A percentile compares a stretch with the other conserved stretches of the same genome.
phyloP scores from a whole-genome alignment of 2,888 invertebrate genomes.

The Synanthedon andrenaeformis region DNA sequence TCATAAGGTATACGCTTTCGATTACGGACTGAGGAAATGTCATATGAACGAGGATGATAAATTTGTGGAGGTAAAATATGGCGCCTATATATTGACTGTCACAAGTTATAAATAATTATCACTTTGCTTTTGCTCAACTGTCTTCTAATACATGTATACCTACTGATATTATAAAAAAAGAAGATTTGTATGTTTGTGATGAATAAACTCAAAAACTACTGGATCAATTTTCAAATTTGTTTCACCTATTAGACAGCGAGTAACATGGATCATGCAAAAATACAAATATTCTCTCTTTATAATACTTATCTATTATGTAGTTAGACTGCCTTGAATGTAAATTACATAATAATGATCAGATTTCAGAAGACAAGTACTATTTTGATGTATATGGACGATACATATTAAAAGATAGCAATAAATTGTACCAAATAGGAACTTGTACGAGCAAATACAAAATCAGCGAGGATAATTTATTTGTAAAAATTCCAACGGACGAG shows the following conservation, averaged over 20 bases:
- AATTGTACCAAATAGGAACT: constrained; percentile 32
- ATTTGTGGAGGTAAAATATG: constrained; percentile 8
- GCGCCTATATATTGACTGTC: neutral
- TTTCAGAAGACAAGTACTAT: constrained; percentile 21
- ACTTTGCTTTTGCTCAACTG: no score
- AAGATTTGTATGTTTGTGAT: no score
- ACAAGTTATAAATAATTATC: no score
- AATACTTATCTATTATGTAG: no score
- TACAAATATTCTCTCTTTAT: no score
- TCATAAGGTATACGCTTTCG: constrained; percentile 39
- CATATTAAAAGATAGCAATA: constrained; percentile 20
- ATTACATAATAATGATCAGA: constrained; percentile 10
- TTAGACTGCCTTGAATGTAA: no score
- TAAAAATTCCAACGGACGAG: constrained; percentile 29
- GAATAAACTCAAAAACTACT: no score
- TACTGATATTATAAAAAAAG: no score
- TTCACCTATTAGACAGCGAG: no score
- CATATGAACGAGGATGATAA: constrained; percentile 34
- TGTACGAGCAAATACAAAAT: constrained; percentile 39
- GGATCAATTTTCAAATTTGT: no score
- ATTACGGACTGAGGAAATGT: constrained; percentile 24
- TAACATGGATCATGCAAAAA: no score
- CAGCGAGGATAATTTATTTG: constrained; percentile 19
- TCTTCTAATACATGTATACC: no score
- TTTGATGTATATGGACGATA: constrained; percentile 41